Conservation (phyloP, 2,888 invertebrate species). For the Agonopterix alstromeriana region DNA sequence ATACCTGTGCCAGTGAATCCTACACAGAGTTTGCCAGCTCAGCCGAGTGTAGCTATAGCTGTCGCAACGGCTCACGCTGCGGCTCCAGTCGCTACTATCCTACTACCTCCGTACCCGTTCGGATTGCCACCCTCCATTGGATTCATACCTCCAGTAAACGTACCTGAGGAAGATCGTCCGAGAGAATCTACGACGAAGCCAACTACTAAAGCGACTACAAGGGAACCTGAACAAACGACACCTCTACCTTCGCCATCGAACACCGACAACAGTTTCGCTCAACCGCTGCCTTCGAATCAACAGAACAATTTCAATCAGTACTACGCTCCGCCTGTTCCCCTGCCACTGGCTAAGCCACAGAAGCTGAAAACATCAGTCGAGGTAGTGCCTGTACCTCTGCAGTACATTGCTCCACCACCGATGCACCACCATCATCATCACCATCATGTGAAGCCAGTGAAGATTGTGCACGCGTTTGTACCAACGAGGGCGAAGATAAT, state of each 20-base stretch:
- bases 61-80: conserved; percentile 63
- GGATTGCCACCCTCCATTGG: conserved; percentile 53
- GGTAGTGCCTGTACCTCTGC: conserved; percentile 57
- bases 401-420: conserved; percentile 62
- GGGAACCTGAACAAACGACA: conserved; percentile 41
- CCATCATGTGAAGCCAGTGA: conserved; percentile 26
- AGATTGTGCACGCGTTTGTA: conserved; percentile 49
- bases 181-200: conserved; percentile 43
- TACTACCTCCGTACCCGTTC: conserved; percentile 63
- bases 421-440: conserved; percentile 26
- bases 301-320: conserved; percentile 48
- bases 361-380: conserved; percentile 60
- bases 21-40: conserved; percentile 27
- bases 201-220: conserved; percentile 40
- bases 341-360: conserved; percentile 27
- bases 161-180: conserved; percentile 32
- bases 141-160: conserved; percentile 37
- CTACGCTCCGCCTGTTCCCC: conserved; percentile 31
- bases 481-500: conserved; percentile 50
- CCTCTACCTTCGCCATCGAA: conserved; percentile 42
- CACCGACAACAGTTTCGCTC: conserved; percentile 50
- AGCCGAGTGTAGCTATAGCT: conserved; percentile 61
- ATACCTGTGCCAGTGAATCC: conserved; percentile 15
- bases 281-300: conserved; percentile 52
- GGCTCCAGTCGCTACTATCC: conserved; percentile 60